Evolutionary conservation across 2,888 invertebrate genomes (phyloP), one percentile per base, ranked within the genome.

Genomic region (Lasiommata megera): DNA sequence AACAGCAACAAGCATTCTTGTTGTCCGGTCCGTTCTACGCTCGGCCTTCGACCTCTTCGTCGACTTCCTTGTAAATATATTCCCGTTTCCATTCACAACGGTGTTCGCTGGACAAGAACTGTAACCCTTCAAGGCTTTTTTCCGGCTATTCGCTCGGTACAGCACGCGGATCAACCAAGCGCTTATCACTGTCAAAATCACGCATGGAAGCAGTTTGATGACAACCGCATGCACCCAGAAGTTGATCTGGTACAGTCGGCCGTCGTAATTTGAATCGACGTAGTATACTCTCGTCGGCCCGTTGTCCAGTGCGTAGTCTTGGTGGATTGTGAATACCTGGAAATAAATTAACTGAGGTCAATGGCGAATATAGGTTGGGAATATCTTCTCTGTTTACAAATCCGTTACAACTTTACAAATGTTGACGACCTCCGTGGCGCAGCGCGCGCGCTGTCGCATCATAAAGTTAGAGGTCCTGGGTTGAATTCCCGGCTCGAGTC

Each of bases 1-100:
- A 0, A 98, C 96, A 0, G 97, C 97, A 1, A 98, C 93, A 47
- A 98, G 88, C 94, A 98, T 96, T 75, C 94, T 94, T 0, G 98
- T 98, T 0, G 98, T 98, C 41, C 98, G 92, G 75, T 98, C 97
- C 0, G 90, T 87, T 40, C 88, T 72, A 1, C 84, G 69, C 64
- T 90, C 90, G 0, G 88, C 84, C 56, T 90, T 90, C 1, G 87
- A 76, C 1, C 88, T 72, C 59, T 89, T 90, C 0, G 87, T 82
- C 0, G 84, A 73, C 64, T 85, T 88, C 54, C 82, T 79, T 0
- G 82, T 82, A 38, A 89, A 87, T 0, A 88, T 70, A 59, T 86
- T 88, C 1, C 87, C 83, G 58, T 84, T 83, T 12, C 82, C 79
- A 70, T 80, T 84, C 23, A 77, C 77, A 11, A 79, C 81, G 0